These are phyloP conservation scores for Microtus oregoni DNA, from an alignment of 2,113 vertebrate species.

Conservation along the genomic window DNA sequence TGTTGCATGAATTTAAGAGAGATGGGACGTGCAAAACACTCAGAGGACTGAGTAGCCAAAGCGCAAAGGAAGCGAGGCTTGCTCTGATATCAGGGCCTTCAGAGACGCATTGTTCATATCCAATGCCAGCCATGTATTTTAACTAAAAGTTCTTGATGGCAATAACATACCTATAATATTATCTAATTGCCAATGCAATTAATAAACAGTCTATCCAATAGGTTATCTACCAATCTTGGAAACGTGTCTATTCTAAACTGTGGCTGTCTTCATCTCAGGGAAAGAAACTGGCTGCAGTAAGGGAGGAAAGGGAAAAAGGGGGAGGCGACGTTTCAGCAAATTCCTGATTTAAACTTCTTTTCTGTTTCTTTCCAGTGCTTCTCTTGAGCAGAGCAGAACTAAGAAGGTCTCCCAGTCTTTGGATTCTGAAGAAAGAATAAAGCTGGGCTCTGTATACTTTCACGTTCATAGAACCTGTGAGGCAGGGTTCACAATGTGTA, in stretches of 20 bases:
- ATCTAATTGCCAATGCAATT: neutral
- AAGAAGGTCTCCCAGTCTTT: neutral
- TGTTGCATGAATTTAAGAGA: conserved; percentile 8
- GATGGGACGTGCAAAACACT: neutral
- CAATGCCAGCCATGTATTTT: neutral
- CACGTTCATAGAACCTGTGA: neutral
- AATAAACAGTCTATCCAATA: neutral
- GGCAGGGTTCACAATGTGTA: neutral
- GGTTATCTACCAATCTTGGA: neutral
- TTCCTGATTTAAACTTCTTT: conserved; percentile 4
- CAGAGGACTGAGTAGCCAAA: neutral
- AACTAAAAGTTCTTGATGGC: neutral
- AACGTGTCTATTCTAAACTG: neutral
- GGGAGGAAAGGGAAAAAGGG: neutral
- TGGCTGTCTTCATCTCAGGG: neutral
- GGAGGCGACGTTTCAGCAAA: neutral
- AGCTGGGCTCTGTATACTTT: neutral
- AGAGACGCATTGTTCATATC: neutral
- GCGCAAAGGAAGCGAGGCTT: neutral
- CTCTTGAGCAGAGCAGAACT: neutral
- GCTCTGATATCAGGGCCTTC: neutral
- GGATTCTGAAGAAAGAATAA: neutral
- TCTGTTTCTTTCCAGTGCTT: neutral
- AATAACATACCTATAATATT: neutral
- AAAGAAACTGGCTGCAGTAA: neutral